A percentile compares a stretch with the other conserved stretches of the same genome.
Conservation (phyloP, 2,797 vertebrate genomes). For the Adrianichthys oophorus region DNA sequence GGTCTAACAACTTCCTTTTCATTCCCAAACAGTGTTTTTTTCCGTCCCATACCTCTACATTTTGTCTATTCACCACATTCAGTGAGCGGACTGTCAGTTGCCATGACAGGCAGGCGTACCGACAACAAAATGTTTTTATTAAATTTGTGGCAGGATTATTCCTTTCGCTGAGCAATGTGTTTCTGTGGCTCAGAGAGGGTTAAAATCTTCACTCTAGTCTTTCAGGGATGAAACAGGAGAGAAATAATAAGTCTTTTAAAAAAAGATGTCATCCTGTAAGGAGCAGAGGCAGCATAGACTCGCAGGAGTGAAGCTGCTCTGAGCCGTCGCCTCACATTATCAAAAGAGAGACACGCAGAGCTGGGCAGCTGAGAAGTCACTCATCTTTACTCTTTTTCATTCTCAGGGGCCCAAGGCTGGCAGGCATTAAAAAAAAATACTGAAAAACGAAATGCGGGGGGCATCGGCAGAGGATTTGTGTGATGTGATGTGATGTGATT, state of each 20-base stretch:
- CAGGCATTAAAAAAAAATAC: conserved; percentile 28
- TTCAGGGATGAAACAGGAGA: conserved; percentile 45
- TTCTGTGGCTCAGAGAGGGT: conserved; percentile 36
- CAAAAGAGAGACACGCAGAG: conserved; percentile 21
- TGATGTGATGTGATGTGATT: conserved; percentile 45
- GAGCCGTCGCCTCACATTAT: conserved; percentile 41
- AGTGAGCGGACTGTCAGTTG: conserved; percentile 49
- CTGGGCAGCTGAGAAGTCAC: conserved; percentile 35
- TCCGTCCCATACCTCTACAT: conserved; percentile 52
- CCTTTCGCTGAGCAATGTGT: conserved; percentile 46
- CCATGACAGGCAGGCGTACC: conserved; percentile 54
- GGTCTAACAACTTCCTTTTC: conserved; percentile 58
- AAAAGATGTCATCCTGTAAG: conserved; percentile 41
- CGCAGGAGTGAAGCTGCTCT: conserved; percentile 32
- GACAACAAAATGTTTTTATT: conserved; percentile 51
- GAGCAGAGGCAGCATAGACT: conserved; percentile 26
- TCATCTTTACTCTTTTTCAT: conserved; percentile 25
- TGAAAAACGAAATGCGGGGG: conserved; percentile 13
- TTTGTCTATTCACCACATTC: conserved; percentile 42
- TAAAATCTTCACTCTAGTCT: conserved; percentile 32
- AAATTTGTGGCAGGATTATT: conserved; percentile 62
- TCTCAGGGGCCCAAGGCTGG: conserved; percentile 27
- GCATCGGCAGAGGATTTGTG: conserved; percentile 14
- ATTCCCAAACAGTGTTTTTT: conserved; percentile 48
- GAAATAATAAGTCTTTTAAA: conserved; percentile 41